A percentile compares a stretch with the other conserved stretches of the same genome.
phyloP scores from a whole-genome alignment of 2,113 vertebrate genomes.

The Oenanthe oenanthe region DNA sequence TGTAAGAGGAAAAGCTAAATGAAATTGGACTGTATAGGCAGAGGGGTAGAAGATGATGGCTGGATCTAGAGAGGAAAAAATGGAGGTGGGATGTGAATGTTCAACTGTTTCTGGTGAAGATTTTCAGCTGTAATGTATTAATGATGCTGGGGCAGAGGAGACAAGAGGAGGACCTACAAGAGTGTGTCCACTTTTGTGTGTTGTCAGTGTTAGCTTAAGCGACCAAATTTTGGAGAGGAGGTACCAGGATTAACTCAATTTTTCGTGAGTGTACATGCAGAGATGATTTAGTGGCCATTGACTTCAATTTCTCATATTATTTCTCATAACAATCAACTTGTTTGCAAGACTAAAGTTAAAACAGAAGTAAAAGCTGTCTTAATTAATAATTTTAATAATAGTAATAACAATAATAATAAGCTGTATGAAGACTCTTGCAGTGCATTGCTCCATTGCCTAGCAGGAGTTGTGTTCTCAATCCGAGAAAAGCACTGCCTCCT shows the following conservation, averaged over 20 bases:
- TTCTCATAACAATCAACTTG: neutral
- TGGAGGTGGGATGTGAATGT: neutral
- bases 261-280: rapidly evolving
- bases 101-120: neutral
- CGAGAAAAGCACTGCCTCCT: neutral
- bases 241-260: neutral
- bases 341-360: neutral
- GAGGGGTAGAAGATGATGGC: neutral
- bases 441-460: neutral
- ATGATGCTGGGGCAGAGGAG: neutral
- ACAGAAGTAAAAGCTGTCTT: neutral
- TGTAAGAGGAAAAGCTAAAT: neutral
- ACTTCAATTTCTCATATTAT: neutral
- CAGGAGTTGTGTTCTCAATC: neutral
- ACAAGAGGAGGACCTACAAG: neutral
- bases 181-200: neutral
- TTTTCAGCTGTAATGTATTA: neutral
- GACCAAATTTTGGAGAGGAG: neutral
- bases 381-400: neutral
- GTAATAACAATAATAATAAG: neutral
- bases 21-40: neutral
- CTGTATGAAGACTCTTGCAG: neutral
- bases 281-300: neutral
- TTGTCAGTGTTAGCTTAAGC: neutral
- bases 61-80: neutral